A percentile compares a stretch with the other conserved stretches of the same genome.
Conservation (phyloP, 2,113 vertebrate genomes). For the Chionodraco myersi region DNA sequence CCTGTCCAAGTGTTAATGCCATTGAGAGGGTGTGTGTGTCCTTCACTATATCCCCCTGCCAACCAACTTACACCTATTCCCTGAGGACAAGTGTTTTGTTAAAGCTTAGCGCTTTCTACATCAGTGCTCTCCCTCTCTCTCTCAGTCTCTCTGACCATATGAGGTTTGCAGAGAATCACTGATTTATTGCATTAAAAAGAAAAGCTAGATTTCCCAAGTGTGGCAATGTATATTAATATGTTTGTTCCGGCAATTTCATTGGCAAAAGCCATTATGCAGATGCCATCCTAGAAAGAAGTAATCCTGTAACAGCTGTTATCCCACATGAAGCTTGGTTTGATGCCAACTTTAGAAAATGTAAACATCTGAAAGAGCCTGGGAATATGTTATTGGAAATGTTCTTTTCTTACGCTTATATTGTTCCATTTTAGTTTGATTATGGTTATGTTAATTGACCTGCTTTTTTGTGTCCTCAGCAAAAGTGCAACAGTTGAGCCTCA, state of each 20-base stretch:
- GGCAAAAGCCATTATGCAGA: slow-evolving; percentile 90
- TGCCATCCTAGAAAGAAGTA: slow-evolving; percentile 89
- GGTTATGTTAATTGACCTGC: slow-evolving; percentile 27
- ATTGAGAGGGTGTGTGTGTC: slow-evolving; percentile 96
- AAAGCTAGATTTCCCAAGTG: slow-evolving; percentile 87
- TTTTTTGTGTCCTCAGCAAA: slow-evolving; percentile 35
- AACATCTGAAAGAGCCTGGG: slow-evolving; percentile 23
- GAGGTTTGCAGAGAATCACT: slow-evolving; percentile 63
- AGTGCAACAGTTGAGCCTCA: slow-evolving; percentile 50
- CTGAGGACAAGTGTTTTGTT: slow-evolving; percentile 93
- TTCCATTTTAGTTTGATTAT: slow-evolving; percentile 31
- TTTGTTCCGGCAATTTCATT: slow-evolving; percentile 89
- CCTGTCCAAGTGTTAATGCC: slow-evolving; percentile 97
- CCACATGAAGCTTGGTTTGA: slow-evolving; percentile 69
- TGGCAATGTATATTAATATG: slow-evolving; percentile 90
- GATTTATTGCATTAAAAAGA: slow-evolving; percentile 87
- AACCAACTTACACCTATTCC: slow-evolving; percentile 87
- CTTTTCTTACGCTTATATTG: slow-evolving; percentile 23
- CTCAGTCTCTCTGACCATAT: slow-evolving; percentile 31
- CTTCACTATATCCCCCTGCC: slow-evolving; percentile 78
- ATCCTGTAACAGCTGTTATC: slow-evolving; percentile 89
- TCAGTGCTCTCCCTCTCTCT: slow-evolving; percentile 1
- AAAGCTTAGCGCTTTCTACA: slow-evolving; percentile 77
- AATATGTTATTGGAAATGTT: slow-evolving; percentile 15
- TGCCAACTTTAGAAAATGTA: slow-evolving; percentile 34